These are phyloP conservation scores for Sesia bembeciformis DNA, from an alignment of 2,888 invertebrate species.

Conservation along the genomic window DNA sequence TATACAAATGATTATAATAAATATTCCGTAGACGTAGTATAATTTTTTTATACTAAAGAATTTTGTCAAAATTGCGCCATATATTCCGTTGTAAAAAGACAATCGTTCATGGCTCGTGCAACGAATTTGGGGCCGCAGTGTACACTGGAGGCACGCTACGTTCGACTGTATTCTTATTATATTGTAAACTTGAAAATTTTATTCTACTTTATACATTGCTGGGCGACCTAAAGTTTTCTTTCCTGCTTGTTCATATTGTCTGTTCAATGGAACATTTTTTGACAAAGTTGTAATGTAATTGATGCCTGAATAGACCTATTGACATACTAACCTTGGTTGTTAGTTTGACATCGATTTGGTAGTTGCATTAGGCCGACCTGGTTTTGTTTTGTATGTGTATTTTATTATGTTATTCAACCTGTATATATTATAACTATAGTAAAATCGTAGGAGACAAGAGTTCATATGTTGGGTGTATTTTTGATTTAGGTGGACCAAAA, in stretches of 20 bases:
- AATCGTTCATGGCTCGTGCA: neutral
- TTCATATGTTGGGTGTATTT: too few species aligned
- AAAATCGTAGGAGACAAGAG: too few species aligned
- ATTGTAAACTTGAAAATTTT: neutral
- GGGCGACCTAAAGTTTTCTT: neutral
- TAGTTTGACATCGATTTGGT: slow-evolving; percentile 5
- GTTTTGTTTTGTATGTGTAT: neutral
- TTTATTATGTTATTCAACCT: too few species aligned
- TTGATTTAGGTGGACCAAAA: too few species aligned
- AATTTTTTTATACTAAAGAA: too few species aligned
- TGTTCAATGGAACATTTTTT: neutral
- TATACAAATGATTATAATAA: too few species aligned
- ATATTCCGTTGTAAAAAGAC: neutral
- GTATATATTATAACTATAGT: too few species aligned
- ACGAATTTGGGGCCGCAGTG: neutral
- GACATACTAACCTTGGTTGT: slow-evolving; percentile 1
- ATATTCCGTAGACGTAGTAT: too few species aligned
- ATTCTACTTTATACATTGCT: neutral
- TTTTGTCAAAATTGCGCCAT: too few species aligned
- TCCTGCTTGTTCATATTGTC: neutral
- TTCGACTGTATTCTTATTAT: neutral
- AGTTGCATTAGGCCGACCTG: neutral
- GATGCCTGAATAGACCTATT: neutral
- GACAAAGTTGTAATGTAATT: neutral
- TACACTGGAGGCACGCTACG: neutral